Conservation (phyloP, 2,113 vertebrate species). For the Alouatta palliata region DNA sequence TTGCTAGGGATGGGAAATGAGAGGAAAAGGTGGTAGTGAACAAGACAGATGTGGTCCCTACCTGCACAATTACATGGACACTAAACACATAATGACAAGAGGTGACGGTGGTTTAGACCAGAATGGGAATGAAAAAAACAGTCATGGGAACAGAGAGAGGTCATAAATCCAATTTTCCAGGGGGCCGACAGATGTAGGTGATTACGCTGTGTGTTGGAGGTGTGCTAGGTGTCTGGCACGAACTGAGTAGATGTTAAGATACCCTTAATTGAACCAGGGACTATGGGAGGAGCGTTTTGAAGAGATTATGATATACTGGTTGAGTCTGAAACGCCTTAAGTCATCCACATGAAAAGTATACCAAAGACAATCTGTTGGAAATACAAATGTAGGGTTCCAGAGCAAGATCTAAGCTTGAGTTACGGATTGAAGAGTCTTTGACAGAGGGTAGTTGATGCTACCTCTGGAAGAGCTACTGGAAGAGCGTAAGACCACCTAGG, state of each 20-base stretch:
- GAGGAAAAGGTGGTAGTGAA: neutral
- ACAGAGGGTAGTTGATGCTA: neutral
- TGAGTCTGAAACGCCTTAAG: neutral
- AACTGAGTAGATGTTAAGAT: neutral
- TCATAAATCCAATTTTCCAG: neutral
- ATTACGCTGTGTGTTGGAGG: neutral
- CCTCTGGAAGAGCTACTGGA: neutral
- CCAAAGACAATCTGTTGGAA: neutral
- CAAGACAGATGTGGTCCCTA: neutral
- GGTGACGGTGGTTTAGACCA: neutral
- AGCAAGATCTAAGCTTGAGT: neutral
- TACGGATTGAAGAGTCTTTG: neutral
- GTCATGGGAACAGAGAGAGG: neutral
- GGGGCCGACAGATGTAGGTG: neutral
- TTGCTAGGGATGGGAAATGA: neutral
- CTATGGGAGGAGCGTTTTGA: neutral
- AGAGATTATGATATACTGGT: neutral
- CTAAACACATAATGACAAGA: conserved; percentile 13
- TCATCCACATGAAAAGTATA: neutral
- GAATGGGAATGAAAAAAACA: neutral
- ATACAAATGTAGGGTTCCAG: neutral
- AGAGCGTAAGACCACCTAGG: neutral
- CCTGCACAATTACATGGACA: neutral
- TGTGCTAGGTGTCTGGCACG: neutral
- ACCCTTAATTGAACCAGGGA: neutral